phyloP scores from a whole-genome alignment of 1,140 invertebrate genomes.

The Lepeophtheirus salmonis region DNA sequence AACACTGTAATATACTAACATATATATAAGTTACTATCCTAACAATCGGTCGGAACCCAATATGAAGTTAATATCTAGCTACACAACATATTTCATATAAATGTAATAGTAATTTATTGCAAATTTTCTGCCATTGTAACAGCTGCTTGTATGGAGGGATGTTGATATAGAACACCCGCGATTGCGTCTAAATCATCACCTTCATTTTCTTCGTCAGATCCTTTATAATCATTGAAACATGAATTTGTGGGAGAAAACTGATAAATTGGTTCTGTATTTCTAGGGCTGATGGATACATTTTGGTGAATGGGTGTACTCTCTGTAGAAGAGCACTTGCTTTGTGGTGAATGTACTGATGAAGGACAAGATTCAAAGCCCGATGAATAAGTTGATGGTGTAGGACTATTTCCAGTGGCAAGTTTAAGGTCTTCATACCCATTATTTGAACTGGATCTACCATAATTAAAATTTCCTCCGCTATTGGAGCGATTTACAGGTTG shows the following conservation, averaged over 20 bases:
- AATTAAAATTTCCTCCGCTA: too few relatives aligned
- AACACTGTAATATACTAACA: too few relatives aligned
- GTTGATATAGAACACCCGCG: background rate
- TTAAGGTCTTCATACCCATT: background rate
- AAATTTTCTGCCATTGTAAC: background rate
- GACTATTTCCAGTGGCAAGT: background rate
- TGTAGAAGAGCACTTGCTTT: background rate
- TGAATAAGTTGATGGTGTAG: background rate
- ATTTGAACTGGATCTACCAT: too few relatives aligned
- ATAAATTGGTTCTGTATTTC: background rate
- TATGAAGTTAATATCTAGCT: too few relatives aligned
- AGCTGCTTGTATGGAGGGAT: background rate
- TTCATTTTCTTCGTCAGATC: background rate
- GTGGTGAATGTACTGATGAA: background rate
- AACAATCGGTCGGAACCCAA: too few relatives aligned
- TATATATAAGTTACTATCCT: too few relatives aligned
- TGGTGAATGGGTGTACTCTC: background rate
- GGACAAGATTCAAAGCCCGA: background rate
- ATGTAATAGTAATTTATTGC: too few relatives aligned
- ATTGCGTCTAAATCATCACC: background rate
- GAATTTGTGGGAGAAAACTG: background rate
- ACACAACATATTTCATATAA: too few relatives aligned
- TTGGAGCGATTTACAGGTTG: too few relatives aligned
- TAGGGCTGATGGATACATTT: background rate
- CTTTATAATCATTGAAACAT: background rate